Conservation (phyloP, 2,888 invertebrate genomes). For the Rhynchonema sp. region DNA sequence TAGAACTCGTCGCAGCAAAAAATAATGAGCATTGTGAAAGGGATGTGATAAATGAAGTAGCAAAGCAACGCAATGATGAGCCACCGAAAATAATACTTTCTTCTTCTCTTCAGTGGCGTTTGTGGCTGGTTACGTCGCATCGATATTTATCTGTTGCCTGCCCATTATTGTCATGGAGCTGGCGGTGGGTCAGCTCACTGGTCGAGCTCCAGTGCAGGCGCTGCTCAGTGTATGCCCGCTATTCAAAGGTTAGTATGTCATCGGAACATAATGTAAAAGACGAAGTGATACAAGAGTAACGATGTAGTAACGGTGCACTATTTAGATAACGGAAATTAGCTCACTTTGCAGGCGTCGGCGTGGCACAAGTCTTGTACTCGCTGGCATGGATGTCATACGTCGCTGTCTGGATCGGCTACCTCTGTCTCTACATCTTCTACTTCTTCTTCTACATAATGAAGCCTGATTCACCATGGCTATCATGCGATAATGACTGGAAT, state of each 20-base stretch:
- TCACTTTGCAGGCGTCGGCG: conserved; percentile 25
- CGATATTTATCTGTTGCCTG: conserved; percentile 15
- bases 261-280: too few relatives aligned
- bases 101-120: conserved; percentile 27
- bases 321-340: too few relatives aligned
- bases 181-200: conserved; percentile 25
- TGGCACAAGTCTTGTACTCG: conserved; percentile 19
- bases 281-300: neutral
- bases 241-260: conserved; percentile 17
- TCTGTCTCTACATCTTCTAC: conserved; percentile 20
- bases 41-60: too few relatives aligned
- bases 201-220: conserved; percentile 23
- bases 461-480: conserved; percentile 5
- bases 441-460: conserved; percentile 15
- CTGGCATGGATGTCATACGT: conserved; percentile 16
- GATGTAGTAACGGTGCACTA: too few relatives aligned
- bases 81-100: too few relatives aligned
- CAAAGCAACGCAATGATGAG: too few relatives aligned
- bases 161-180: conserved; percentile 24
- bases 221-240: conserved; percentile 24
- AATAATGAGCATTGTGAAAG: too few relatives aligned
- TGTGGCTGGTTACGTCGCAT: conserved; percentile 20
- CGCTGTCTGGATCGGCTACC: conserved; percentile 18
- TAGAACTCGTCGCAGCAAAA: too few relatives aligned
- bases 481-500: conserved; percentile 11